A percentile compares a stretch with the other conserved stretches of the same genome.
phyloP scores from a whole-genome alignment of 2,888 invertebrate genomes.

The Eueremaeus valkanovi region DNA sequence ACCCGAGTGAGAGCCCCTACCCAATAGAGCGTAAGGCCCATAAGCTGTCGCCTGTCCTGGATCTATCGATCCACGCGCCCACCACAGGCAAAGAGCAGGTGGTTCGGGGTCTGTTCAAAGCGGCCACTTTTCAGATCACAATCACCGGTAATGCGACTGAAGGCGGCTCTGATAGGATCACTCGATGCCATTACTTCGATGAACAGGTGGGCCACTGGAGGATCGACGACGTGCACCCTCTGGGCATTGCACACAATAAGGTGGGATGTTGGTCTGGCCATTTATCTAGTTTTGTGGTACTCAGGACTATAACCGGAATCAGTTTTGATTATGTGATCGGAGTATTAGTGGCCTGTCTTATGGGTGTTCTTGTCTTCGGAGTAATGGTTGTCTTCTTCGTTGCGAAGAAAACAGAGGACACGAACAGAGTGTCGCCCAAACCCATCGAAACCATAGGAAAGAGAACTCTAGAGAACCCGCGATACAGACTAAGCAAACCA shows the following conservation, averaged over 20 bases:
- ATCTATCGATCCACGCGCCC: slow-evolving; percentile 38
- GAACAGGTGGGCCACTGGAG: slow-evolving; percentile 42
- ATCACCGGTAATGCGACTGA: slow-evolving; percentile 39
- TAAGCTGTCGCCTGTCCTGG: slow-evolving; percentile 35
- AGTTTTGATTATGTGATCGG: slow-evolving; percentile 42
- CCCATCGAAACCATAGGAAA: not conserved
- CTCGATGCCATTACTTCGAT: slow-evolving; percentile 45
- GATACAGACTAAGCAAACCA: not conserved
- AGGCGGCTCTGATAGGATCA: slow-evolving; percentile 32
- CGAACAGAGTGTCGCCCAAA: not conserved
- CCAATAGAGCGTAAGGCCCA: not conserved
- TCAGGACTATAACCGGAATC: slow-evolving; percentile 34
- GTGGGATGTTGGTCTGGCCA: slow-evolving; percentile 42
- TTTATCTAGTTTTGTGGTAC: slow-evolving; percentile 34
- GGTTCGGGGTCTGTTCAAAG: slow-evolving; percentile 36
- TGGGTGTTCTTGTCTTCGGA: slow-evolving; percentile 47
- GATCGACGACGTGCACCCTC: slow-evolving; percentile 41
- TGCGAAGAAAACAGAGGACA: slow-evolving; percentile 43
- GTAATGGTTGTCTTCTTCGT: slow-evolving; percentile 46
- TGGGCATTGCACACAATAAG: slow-evolving; percentile 16
- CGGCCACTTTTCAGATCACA: slow-evolving; percentile 38
- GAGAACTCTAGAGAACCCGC: slow-evolving; percentile 2
- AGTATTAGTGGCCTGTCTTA: slow-evolving; percentile 46
- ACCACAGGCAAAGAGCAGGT: slow-evolving; percentile 38
- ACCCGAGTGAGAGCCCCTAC: slow-evolving; percentile 38